Evolutionary conservation across 1,140 invertebrate genomes (phyloP), one percentile per base, ranked within the genome.

Genomic region (Rhopalosiphum padi): DNA sequence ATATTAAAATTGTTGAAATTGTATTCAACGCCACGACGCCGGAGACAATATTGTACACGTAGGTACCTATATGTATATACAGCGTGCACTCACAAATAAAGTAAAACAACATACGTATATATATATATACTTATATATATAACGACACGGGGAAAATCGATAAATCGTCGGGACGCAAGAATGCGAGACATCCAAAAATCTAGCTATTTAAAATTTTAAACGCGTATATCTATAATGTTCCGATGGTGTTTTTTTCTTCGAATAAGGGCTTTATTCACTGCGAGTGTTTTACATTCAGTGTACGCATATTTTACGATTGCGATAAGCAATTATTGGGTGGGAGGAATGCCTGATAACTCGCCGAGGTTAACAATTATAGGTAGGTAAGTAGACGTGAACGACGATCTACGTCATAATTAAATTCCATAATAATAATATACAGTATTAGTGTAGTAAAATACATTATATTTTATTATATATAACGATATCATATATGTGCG

Each of bases 1-100:
- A 77, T 77, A 77, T 77, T 21, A 77, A 77, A 77, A 77, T n/a
- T 77, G 60, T 77, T 77, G 60, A 77, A 77, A 77, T 77, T 77
- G 60, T 77, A 77, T n/a, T 77, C 15, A 77, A n/a, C 60, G 60
- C 60, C 4, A 35, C 15, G n/a, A n/a, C 60, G 18, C 60, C 30
- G 6, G 30, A 18, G 4, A 77, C 15, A n/a, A 30, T 77, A 77
- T 77, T 77, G 60, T 77, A 21, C 30, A 6, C 60, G 5, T n/a
- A 30, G 7, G 25, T 68, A 68, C 48, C 15, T n/a, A 30, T 11
- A 5, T n/a, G 15, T 11, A 5, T 60, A 55, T 60, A 51, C 30
- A n/a, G 60, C 15, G 60, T n/a, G 60, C 60, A n/a, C 15, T n/a
- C 30, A 35, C 60, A 35, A n/a, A 77, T 35, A 77, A n/a, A n/a